These are phyloP conservation scores for Choreutis nemorana DNA, from an alignment of 2,888 invertebrate species.

Conservation along the genomic window DNA sequence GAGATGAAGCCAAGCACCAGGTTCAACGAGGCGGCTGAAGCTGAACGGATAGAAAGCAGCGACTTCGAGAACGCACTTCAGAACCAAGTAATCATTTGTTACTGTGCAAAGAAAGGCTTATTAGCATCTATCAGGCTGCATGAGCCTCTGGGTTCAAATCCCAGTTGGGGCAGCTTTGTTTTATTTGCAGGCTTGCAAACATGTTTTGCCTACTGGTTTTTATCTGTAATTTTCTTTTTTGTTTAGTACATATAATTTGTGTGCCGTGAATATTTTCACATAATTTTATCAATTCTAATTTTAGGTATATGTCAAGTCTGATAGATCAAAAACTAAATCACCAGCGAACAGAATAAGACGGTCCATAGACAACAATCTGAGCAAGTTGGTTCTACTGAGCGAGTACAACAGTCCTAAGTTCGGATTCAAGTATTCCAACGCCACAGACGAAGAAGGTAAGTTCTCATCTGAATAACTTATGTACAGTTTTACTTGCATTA, in stretches of 20 bases:
- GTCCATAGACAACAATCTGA: constrained; percentile 31
- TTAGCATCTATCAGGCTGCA: too few relatives aligned
- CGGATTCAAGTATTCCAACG: constrained; percentile 29
- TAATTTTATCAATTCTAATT: too few relatives aligned
- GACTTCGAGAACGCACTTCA: constrained; percentile 84
- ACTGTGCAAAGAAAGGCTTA: too few relatives aligned
- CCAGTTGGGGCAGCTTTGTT: too few relatives aligned
- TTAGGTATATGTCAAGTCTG: constrained; percentile 40
- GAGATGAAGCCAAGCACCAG: constrained; percentile 19
- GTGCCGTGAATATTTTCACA: too few relatives aligned
- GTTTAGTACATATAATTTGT: too few relatives aligned
- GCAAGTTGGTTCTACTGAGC: constrained; percentile 44
- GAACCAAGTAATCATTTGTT: constrained; percentile 74
- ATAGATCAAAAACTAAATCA: constrained; percentile 16
- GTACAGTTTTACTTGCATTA: too few relatives aligned
- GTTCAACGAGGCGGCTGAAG: constrained; percentile 44
- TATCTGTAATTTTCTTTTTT: too few relatives aligned
- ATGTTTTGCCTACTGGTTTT: neutral
- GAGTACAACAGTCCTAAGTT: constrained; percentile 26
- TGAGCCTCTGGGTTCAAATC: too few relatives aligned
- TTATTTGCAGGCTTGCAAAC: neutral
- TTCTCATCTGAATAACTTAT: too few relatives aligned
- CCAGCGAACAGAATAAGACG: constrained; percentile 21
- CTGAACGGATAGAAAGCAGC: constrained; percentile 67
- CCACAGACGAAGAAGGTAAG: constrained; percentile 31